These are phyloP conservation scores for Pollenia griseotomentosa DNA, from an alignment of 2,888 invertebrate species.

Conservation along the genomic window DNA sequence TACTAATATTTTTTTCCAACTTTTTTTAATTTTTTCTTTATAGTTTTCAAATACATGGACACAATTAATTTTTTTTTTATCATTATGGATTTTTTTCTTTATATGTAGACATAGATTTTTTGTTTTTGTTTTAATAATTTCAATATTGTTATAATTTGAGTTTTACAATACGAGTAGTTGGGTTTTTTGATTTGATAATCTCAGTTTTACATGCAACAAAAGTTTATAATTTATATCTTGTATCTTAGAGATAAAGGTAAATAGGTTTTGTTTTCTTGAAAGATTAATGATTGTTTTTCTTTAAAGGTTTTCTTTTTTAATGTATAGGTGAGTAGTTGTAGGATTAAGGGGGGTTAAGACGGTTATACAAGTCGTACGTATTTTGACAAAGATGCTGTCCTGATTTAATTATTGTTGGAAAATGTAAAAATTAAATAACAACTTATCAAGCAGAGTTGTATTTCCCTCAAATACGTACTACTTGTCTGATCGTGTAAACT, in stretches of 20 bases:
- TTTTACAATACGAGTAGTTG: slow-evolving; percentile 14
- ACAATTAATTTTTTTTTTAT: slow-evolving; percentile 28
- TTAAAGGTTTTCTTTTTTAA: slow-evolving; percentile 3
- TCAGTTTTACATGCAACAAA: slow-evolving; percentile 63
- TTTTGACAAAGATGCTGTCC: neutral
- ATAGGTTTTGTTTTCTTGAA: slow-evolving; percentile 40
- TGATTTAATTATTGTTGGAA: neutral
- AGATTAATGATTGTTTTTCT: slow-evolving; percentile 43
- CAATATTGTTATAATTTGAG: slow-evolving; percentile 23
- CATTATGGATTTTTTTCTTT: slow-evolving; percentile 18
- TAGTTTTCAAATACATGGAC: slow-evolving; percentile 55
- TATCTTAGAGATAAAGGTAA: slow-evolving; percentile 63
- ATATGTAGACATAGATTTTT: slow-evolving; percentile 53
- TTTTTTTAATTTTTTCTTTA: slow-evolving; percentile 16
- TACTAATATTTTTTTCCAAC: slow-evolving; percentile 51
- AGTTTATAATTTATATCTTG: slow-evolving; percentile 38
- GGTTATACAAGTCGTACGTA: too few relatives aligned
- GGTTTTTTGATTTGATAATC: slow-evolving; percentile 43
- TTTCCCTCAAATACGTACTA: too few relatives aligned
- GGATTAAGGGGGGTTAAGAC: too few relatives aligned
- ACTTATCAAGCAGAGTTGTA: too few relatives aligned
- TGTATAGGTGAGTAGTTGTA: slow-evolving; percentile 18
- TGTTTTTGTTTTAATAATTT: slow-evolving; percentile 26
- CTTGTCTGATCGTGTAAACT: too few relatives aligned
- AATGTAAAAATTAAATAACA: neutral